A percentile compares a stretch with the other conserved stretches of the same genome.
Evolutionary conservation across 2,113 vertebrate species (phyloP).

Genomic region (Rhipidura dahli): DNA sequence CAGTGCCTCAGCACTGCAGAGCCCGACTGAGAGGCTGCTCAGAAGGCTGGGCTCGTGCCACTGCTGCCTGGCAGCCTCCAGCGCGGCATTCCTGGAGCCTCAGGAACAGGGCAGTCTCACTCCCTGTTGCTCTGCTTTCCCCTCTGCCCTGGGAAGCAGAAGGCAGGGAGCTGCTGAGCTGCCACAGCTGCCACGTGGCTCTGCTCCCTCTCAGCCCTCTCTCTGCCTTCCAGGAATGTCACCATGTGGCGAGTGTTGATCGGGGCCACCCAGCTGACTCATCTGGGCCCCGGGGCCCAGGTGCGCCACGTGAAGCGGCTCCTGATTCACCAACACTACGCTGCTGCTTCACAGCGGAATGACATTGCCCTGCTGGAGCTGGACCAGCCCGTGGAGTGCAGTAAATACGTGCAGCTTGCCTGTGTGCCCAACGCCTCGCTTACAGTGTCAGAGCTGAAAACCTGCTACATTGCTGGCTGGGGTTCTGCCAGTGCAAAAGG

Average conservation of each 20-base stretch:
- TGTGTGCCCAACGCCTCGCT: neutral
- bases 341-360: neutral
- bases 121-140: neutral
- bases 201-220: neutral
- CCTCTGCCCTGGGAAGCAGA: neutral
- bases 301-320: neutral
- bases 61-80: neutral
- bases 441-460: neutral
- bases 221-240: neutral
- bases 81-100: neutral
- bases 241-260: neutral
- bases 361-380: slow-evolving; percentile 40
- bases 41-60: neutral
- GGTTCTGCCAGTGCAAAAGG: neutral
- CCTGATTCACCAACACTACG: neutral
- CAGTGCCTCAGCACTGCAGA: neutral
- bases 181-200: rapidly evolving
- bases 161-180: neutral
- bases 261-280: neutral
- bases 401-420: neutral
- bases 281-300: neutral
- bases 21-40: neutral
- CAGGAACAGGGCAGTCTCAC: neutral
- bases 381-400: neutral
- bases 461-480: slow-evolving; percentile 45